Conservation (phyloP, 2,888 invertebrate species). For the Ennomos fuscantarius region DNA sequence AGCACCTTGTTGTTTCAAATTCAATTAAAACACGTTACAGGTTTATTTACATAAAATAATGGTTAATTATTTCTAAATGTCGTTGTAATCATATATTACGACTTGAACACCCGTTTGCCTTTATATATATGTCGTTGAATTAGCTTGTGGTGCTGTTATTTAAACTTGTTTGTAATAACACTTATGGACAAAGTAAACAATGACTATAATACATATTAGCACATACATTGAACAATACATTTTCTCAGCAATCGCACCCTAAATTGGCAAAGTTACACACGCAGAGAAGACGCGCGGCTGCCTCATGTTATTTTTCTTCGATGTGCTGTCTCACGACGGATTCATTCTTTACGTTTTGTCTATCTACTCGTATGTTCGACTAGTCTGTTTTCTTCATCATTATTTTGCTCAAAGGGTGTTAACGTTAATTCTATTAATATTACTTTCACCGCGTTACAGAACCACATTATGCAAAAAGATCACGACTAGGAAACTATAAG, state of each 20-base stretch:
- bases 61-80: too few species aligned
- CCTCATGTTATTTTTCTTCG: slow-evolving; percentile 62
- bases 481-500: too few species aligned
- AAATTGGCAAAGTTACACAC: slow-evolving; percentile 59
- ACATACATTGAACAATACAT: slow-evolving; percentile 13
- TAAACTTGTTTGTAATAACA: not conserved
- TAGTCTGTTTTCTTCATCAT: slow-evolving; percentile 36
- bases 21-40: not conserved
- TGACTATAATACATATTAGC: slow-evolving; percentile 5
- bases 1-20: slow-evolving; percentile 2
- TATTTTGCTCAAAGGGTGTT: slow-evolving; percentile 10
- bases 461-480: too few species aligned
- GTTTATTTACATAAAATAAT: too few species aligned
- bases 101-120: too few species aligned
- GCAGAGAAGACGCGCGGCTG: slow-evolving; percentile 19
- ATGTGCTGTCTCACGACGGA: slow-evolving; percentile 77
- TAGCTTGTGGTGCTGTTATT: too few species aligned
- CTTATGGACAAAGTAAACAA: slow-evolving; percentile 4
- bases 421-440: not conserved
- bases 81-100: too few species aligned
- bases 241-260: slow-evolving; percentile 55
- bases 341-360: slow-evolving; percentile 80
- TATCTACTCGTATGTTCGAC: slow-evolving; percentile 47
- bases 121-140: too few species aligned
- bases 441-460: too few species aligned